These are phyloP conservation scores for Tadarida brasiliensis DNA, from an alignment of 2,797 vertebrate species.

Conservation along the genomic window DNA sequence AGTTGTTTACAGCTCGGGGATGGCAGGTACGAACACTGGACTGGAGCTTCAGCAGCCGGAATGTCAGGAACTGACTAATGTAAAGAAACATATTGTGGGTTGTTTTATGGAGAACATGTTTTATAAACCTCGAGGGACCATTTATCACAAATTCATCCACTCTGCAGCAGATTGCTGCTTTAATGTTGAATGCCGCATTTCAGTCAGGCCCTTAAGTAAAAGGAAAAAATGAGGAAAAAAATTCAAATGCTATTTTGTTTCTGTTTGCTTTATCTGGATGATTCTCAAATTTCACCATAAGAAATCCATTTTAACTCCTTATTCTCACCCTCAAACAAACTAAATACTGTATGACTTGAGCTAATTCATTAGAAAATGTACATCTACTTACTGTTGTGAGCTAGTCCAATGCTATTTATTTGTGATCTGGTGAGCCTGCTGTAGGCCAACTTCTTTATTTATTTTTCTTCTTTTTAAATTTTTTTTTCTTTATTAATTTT, in stretches of 20 bases:
- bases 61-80: conserved; percentile 88
- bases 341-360: conserved; percentile 71
- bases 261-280: conserved; percentile 57
- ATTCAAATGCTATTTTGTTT: conserved; percentile 69
- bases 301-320: conserved; percentile 77
- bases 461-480: no score
- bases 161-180: conserved; percentile 89
- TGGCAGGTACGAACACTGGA: conserved; percentile 86
- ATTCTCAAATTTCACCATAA: conserved; percentile 71
- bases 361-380: conserved; percentile 79
- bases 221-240: background rate
- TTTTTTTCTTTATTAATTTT: no score
- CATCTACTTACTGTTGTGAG: conserved; percentile 34
- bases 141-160: conserved; percentile 94
- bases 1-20: conserved; percentile 89
- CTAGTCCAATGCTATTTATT: conserved; percentile 68
- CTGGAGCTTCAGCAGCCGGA: conserved; percentile 87
- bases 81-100: conserved; percentile 88
- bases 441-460: background rate
- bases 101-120: conserved; percentile 90
- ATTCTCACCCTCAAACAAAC: conserved; percentile 62
- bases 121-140: conserved; percentile 92
- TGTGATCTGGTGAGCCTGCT: conserved; percentile 4
- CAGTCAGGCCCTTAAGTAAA: conserved; percentile 81
- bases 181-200: conserved; percentile 88